Base-by-base conservation (phyloP, 2,113 vertebrate species). In the Pangasianodon gigas region DNA sequence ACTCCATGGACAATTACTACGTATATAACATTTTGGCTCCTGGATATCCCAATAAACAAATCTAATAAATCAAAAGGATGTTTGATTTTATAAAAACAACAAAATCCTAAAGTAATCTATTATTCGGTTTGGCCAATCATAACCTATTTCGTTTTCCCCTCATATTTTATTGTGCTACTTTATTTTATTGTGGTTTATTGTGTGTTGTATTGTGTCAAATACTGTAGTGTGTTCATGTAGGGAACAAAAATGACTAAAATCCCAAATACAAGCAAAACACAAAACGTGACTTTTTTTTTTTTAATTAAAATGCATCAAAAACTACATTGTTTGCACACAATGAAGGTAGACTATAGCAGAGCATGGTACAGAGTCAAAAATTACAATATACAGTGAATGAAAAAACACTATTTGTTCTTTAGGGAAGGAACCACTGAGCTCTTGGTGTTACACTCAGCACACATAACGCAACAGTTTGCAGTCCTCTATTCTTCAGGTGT, bases 241-340 rank as follows among this genome's bases (percentile, higher is more conserved):
- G 41, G 37, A 7, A 19, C 2, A 18, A 52, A 71, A 90, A 69
- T 67, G 58, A 87, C 44, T 37, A 41, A 62, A 74, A 52, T 46
- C 37, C 29, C 84, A 87, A 89, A 86, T 90, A 80, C 90, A 90
- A 92, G 77, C 67, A 88, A 90, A 94, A 94, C 94, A 93, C 93
- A 71, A 56, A 19, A 37, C 29, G 21, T 10, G 1, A 51, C 10
- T 0, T 79, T 4, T 48, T 29, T 51, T 71, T 94, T 94, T 96
- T 96, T 96, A 94, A 96, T 96, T 96, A 96, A 96, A 96, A 95
- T 95, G 95, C 94, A 95, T 96, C 77, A 94, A 96, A 96, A 96
- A 96, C 94, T 95, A 96, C 96, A 96, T 95, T 91, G 93, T 96
- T 93, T 24, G 94, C 95, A 95, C 96, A 96, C 89, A 85, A 89